Evolutionary conservation across 2,888 invertebrate species (phyloP), one percentile per base, ranked within the genome.

Genomic region (Troides aeacus): DNA sequence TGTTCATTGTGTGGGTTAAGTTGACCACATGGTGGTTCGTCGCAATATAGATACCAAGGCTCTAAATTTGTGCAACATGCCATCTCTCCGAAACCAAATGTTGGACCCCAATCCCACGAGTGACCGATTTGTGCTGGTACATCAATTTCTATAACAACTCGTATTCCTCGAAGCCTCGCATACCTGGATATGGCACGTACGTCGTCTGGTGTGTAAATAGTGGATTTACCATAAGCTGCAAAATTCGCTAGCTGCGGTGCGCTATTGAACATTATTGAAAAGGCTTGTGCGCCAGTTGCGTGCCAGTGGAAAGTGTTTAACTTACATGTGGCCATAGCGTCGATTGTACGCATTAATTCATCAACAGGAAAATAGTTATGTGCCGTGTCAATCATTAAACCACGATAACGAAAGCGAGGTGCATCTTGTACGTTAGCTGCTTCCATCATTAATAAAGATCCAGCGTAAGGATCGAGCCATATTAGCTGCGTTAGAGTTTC

Each of bases 251-350:
- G 87, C 80, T 96, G 94, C 0, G 97, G 97, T 72, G 95, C 94
- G 72, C 94, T 93, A 23, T 95, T 94, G 68, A 96, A 94, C 72
- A 95, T 94, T 81, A 97, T 95, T 0, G 98, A 97, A 89, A 98
- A 98, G 72, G 97, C 96, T 84, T 98, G 97, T 5, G 97, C 96
- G 84, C 98, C 98, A 1, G 95, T 95, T 36, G 96, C 93, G 78
- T 96, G 96, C 98, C 98, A 98, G 83, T 98, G 98, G 81, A 98
- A 96, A 0, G 97, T 96, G 86, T 98, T 98, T 66, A 98, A 88
- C 88, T 98, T 98, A 73, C 95, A 95, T 72, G 96, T 94, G 0
- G 96, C 95, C 98, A 98, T 98, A 5, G 95, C 97, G 69, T 97
- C 95, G 78, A 98, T 88, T 23, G 96, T 95, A 10, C 94, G 92